phyloP scores from a whole-genome alignment of 2,797 vertebrate genomes.

The Lithobates sylvaticus region DNA sequence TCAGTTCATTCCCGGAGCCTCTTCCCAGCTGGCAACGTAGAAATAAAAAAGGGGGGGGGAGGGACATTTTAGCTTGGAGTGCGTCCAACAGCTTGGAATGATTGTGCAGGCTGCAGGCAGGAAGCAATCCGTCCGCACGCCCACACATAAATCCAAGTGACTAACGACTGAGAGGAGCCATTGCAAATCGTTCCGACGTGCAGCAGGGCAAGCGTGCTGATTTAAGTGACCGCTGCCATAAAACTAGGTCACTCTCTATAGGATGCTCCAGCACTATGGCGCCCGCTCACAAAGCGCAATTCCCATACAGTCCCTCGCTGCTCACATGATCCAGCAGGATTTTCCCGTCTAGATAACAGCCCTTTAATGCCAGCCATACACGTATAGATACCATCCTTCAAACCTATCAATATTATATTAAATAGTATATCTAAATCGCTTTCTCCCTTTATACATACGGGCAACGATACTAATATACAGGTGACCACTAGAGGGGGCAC shows the following conservation, averaged over 20 bases:
- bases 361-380: too few species aligned
- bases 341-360: not conserved
- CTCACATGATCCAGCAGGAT: not conserved
- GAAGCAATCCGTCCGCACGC: conserved; percentile 32
- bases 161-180: conserved; percentile 27
- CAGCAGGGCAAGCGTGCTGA: conserved; percentile 40
- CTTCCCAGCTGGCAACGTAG: not conserved
- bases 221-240: conserved; percentile 30
- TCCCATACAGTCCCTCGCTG: not conserved
- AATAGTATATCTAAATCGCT: too few species aligned
- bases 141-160: conserved; percentile 57
- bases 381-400: too few species aligned
- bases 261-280: not conserved
- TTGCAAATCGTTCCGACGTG: conserved; percentile 33
- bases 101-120: conserved; percentile 36
- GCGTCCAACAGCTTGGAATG: conserved; percentile 46
- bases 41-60: not conserved
- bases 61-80: conserved; percentile 22
- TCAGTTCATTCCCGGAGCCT: conserved; percentile 5
- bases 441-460: too few species aligned
- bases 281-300: conserved; percentile 1
- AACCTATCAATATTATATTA: too few species aligned
- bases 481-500: too few species aligned
- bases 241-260: conserved; percentile 49
- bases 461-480: too few species aligned